Evolutionary conservation across 2,797 vertebrate genomes (phyloP).

Genomic region (Neosilurus hyrtlii): DNA sequence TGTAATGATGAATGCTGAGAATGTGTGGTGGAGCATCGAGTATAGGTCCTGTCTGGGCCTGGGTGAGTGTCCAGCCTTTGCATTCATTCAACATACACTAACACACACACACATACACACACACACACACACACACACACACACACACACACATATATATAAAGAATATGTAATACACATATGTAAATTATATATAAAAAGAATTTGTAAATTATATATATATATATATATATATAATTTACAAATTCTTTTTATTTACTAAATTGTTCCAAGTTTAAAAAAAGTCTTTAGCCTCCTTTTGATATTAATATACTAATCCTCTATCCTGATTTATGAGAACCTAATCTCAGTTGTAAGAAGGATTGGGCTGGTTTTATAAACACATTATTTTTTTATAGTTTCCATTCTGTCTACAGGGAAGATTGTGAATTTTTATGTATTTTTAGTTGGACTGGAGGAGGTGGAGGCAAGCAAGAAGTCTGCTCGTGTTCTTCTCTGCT

Average conservation of each 20-base stretch:
- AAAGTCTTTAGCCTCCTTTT: not conserved
- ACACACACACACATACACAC: no score
- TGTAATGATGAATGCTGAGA: no score
- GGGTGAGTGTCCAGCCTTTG: no score
- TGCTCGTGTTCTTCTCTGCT: conserved; percentile 72
- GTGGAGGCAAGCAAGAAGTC: conserved; percentile 63
- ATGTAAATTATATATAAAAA: no score
- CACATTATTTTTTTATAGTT: conserved; percentile 61
- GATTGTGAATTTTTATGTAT: conserved; percentile 65
- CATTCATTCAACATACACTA: no score
- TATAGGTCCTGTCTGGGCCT: no score
- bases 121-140: no score
- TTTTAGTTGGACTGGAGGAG: conserved; percentile 73
- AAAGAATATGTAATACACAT: no score
- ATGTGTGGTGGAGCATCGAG: no score
- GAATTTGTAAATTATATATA: no score
- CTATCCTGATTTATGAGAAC: not conserved
- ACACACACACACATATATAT: no score
- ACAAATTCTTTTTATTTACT: not conserved
- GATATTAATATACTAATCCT: not conserved
- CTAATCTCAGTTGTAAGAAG: not conserved
- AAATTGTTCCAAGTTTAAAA: not conserved
- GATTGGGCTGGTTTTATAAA: not conserved
- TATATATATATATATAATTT: no score
- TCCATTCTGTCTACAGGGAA: conserved; percentile 70